phyloP scores from a whole-genome alignment of 2,113 vertebrate genomes.

The Suncus etruscus region DNA sequence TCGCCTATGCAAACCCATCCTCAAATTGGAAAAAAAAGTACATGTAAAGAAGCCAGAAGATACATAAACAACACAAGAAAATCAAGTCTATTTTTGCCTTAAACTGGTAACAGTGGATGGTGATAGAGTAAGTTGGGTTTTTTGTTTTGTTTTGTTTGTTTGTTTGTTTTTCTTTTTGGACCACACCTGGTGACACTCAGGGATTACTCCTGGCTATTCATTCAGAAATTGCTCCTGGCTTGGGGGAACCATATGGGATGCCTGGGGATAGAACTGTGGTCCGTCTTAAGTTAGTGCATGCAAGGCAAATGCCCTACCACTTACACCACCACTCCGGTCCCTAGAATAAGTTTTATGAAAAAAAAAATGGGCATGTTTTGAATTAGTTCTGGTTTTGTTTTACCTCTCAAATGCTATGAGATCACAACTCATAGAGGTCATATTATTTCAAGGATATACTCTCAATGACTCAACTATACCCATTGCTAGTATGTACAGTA shows the following conservation, averaged over 20 bases:
- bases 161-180: too few relatives aligned
- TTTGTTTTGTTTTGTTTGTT: too few relatives aligned
- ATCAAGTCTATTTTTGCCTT: not conserved
- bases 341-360: not conserved
- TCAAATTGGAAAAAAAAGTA: slow-evolving; percentile 4
- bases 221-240: too few relatives aligned
- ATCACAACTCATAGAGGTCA: not conserved
- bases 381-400: not conserved
- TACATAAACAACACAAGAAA: not conserved
- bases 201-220: too few relatives aligned
- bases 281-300: too few relatives aligned
- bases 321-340: too few relatives aligned
- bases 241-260: too few relatives aligned
- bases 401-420: not conserved
- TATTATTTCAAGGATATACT: not conserved
- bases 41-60: slow-evolving; percentile 16
- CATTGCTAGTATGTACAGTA: not conserved
- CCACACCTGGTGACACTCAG: too few relatives aligned
- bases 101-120: not conserved
- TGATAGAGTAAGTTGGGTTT: not conserved
- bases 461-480: not conserved
- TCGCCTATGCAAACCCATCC: not conserved
- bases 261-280: too few relatives aligned
- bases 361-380: not conserved
- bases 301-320: too few relatives aligned